Conservation (phyloP, 2,888 invertebrate species). For the Pyrochroa serraticornis region DNA sequence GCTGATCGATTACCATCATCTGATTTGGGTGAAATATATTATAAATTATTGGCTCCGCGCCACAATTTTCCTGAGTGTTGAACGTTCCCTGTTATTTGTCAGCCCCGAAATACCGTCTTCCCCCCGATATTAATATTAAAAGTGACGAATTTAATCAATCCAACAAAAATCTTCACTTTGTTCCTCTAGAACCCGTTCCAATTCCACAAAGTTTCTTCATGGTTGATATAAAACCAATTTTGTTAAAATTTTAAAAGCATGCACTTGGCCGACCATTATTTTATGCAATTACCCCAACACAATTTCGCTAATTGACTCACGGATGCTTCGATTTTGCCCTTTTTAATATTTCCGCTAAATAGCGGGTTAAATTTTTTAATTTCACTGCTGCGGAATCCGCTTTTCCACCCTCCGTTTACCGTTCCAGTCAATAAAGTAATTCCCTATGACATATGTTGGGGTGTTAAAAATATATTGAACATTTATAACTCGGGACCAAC, state of each 20-base stretch:
- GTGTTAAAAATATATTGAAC: slow-evolving; percentile 14
- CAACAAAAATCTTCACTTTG: too few relatives aligned
- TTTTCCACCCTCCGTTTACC: not conserved
- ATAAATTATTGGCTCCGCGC: slow-evolving; percentile 15
- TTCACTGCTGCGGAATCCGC: not conserved
- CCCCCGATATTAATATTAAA: not conserved
- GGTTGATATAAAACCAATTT: not conserved
- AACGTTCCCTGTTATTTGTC: slow-evolving; percentile 3
- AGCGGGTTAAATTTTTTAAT: not conserved
- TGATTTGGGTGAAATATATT: slow-evolving; percentile 15
- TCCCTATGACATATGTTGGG: slow-evolving; percentile 8
- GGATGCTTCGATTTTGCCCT: not conserved
- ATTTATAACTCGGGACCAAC: slow-evolving; percentile 12
- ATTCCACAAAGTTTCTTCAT: too few relatives aligned
- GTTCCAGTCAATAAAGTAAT: slow-evolving; percentile 4
- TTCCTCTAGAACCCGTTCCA: too few relatives aligned
- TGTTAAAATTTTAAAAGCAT: not conserved
- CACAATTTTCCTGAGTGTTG: slow-evolving; percentile 7
- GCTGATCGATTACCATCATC: slow-evolving; percentile 18
- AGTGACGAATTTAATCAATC: too few relatives aligned
- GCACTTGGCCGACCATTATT: not conserved
- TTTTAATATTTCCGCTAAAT: not conserved
- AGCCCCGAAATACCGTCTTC: not conserved
- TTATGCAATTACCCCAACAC: not conserved
- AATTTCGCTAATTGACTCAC: slow-evolving; percentile 7